Percentiles rank a stretch among this genome's conserved stretches.
Conservation (phyloP, 2,113 vertebrate species). For the Columbina picui region DNA sequence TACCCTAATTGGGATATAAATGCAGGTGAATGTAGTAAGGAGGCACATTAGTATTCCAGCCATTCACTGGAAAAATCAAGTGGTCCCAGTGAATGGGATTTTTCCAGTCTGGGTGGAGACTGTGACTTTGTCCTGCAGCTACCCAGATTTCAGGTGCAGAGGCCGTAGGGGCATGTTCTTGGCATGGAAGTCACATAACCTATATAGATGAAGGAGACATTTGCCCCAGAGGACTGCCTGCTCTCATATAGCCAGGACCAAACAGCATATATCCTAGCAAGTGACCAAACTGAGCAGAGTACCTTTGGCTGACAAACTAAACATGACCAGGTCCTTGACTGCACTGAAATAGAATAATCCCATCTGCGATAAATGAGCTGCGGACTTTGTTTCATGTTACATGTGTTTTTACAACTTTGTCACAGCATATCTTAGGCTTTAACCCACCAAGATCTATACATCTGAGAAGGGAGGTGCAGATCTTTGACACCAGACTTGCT, state of each 20-base stretch:
- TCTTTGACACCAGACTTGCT: background rate
- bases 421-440: background rate
- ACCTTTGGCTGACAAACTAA: background rate
- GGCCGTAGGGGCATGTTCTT: background rate
- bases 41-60: background rate
- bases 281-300: background rate
- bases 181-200: background rate
- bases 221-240: background rate
- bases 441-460: background rate
- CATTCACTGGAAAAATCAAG: too few relatives aligned
- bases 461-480: background rate
- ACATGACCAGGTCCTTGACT: background rate
- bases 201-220: background rate
- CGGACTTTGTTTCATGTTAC: background rate
- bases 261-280: background rate
- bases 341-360: background rate
- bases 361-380: background rate
- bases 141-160: background rate
- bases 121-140: background rate
- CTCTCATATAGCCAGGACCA: background rate
- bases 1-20: background rate
- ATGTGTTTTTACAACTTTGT: background rate
- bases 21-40: background rate
- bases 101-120: background rate
- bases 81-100: too few relatives aligned